Base-by-base conservation (phyloP, 2,888 invertebrate species). In the Apomyelois bistriatella region DNA sequence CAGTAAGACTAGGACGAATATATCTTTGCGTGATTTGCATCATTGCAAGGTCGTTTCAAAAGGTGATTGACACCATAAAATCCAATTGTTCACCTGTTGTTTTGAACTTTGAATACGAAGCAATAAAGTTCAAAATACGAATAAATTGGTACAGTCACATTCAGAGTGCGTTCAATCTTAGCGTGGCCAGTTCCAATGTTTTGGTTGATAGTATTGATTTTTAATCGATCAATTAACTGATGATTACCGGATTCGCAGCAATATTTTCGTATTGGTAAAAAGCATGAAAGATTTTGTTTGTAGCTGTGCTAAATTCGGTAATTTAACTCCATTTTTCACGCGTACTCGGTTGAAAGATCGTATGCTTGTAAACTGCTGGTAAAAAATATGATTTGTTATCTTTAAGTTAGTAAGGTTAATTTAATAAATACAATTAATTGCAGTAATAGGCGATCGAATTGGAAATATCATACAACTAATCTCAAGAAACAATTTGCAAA, bases 31-130 rank as follows among this genome's bases (percentile, higher is more conserved):
- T 75, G 80, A 88, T 88, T 88, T 86, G 80, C 90, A 90, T 90
- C 90, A 90, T 90, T 90, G 90, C 90, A 90, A 90, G 90, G 90
- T 86, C 90, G 90, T 79, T 68, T 55, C 62, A 60, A 70, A 75
- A 74, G 89, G 87, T 90, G 81, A 88, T 66, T 82, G 89, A 88
- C 87, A 80, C 74, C 64, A 64, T 22, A 65, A 72, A 60, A 47
- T 56, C 57, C 47, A 52, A 56, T 46, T 22, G 30, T 3, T 30
- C 15, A 52, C 48, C 48, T 53, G 28, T 42, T 37, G 58, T 52
- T 54, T 54, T 59, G 35, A 53, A 57, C 60, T 53, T 58, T 71
- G 63, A n/a, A 0, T 0, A 0, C 0, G 0, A 6, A 0, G 0
- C 0, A 0, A 12, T 66, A 68, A 54, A 48, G 64, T 64, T 62